Percentiles rank a stretch among this genome's conserved stretches.
Evolutionary conservation across 2,113 vertebrate species (phyloP).

Genomic region (Monopterus albus): DNA sequence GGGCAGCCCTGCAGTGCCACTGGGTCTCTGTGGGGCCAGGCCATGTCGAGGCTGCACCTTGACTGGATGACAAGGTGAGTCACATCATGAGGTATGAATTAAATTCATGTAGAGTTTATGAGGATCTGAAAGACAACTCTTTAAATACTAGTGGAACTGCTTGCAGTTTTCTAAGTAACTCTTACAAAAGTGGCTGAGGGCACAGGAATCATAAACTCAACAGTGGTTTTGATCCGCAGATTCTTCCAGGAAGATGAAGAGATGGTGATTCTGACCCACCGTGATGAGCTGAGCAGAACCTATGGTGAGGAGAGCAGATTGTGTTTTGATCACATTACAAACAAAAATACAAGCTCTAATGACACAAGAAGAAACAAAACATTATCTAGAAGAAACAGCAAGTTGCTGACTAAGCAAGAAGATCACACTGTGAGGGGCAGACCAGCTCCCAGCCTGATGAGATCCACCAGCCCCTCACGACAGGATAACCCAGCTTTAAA

Average conservation of each 20-base stretch:
- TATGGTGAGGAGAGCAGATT: slow-evolving; percentile 53
- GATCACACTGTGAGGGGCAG: slow-evolving; percentile 46
- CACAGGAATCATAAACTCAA: neutral
- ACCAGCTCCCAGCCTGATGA: neutral
- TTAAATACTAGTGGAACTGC: no score
- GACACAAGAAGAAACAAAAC: neutral
- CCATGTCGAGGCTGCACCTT: slow-evolving; percentile 34
- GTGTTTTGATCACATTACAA: slow-evolving; percentile 2
- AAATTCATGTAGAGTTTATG: no score
- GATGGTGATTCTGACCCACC: slow-evolving; percentile 79
- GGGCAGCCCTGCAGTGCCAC: slow-evolving; percentile 36
- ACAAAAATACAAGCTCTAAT: neutral
- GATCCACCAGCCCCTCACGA: neutral
- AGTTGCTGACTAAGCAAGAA: slow-evolving; percentile 70
- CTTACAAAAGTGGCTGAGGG: neutral
- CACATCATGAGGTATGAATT: neutral
- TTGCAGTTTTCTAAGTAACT: no score
- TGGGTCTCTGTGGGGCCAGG: slow-evolving; percentile 63
- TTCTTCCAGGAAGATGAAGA: slow-evolving; percentile 78
- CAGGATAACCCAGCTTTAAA: slow-evolving; percentile 28
- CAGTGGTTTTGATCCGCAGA: slow-evolving; percentile 31
- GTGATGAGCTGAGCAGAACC: slow-evolving; percentile 78
- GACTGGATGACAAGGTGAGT: slow-evolving; percentile 66
- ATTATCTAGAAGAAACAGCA: neutral
- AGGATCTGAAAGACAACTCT: no score